Base-by-base conservation (phyloP, 1,140 invertebrate genomes). In the Bombus soroeensis region DNA sequence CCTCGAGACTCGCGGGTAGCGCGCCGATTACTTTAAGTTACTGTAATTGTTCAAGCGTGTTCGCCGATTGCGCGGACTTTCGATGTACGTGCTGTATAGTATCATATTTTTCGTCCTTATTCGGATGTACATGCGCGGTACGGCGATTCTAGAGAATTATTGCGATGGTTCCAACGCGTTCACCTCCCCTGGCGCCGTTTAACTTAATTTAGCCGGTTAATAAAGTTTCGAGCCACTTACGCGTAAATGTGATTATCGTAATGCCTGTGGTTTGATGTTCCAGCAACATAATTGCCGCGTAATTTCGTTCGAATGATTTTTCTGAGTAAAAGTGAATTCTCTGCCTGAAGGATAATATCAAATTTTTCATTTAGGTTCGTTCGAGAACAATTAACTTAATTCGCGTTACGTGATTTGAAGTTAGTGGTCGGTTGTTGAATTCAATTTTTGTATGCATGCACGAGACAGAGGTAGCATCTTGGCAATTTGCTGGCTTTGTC, bases 401-500 rank as follows among this genome's bases (percentile, higher is more conserved):
- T 25, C 22, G 73, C 12, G 22, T 34, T 34, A 10, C 43, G 18
- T 6, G 43, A 34, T 15, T 32, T 8, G 34, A 34, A 47, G n/a
- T 25, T 10, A 47, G 4, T 6, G 25, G 37, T 13, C 10, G 34
- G 37, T 70, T 25, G 68, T 70, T 4, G 70, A 28, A 15, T 41
- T 8, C 2, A 28, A n/a, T n/a, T 13, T n/a, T 41, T 41, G 2
- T 22, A 25, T 1, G 28, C 5, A 25, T n/a, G 41, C 15, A 18
- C 9, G 3, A 53, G 73, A 34, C 12, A 34, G n/a, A 13, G 22
- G n/a, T 2, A 12, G 41, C 1, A 34, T 53, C 18, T 34, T 22
- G 32, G 12, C 64, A 77, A 73, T 82, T 74, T 74, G 76, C 75
- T 43, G 66, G 62, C 59, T 53, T 66, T 76, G 73, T 86, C 81